Conservation (phyloP, 1,140 invertebrate genomes). For the Drosophila tsacasi region DNA sequence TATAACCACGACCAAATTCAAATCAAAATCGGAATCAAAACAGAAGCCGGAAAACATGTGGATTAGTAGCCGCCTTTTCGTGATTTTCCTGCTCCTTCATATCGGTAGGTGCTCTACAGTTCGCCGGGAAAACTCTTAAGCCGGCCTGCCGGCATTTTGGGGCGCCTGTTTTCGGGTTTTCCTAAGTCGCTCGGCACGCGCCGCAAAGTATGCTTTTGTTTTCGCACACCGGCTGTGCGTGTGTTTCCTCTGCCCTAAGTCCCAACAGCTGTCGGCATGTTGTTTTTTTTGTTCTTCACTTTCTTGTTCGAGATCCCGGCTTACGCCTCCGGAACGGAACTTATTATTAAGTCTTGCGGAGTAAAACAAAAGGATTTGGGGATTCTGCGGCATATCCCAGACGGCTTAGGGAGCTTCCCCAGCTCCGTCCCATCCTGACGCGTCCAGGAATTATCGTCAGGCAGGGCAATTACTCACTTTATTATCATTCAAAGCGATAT, state of each 20-base stretch:
- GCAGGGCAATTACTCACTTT: slow-evolving; percentile 42
- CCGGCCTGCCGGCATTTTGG: slow-evolving; percentile 55
- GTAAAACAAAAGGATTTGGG: slow-evolving; percentile 69
- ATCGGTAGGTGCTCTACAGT: slow-evolving; percentile 64
- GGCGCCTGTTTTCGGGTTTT: slow-evolving; percentile 27
- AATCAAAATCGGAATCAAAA: slow-evolving; percentile 69
- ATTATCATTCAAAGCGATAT: slow-evolving; percentile 51
- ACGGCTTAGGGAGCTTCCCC: slow-evolving; percentile 39
- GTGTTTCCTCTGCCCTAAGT: slow-evolving; percentile 42
- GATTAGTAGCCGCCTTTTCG: slow-evolving; percentile 81
- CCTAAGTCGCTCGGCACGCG: slow-evolving; percentile 51
- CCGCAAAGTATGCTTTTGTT: slow-evolving; percentile 63
- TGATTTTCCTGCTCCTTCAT: slow-evolving; percentile 81
- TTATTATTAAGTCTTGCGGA: slow-evolving; percentile 66
- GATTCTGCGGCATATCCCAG: slow-evolving; percentile 46
- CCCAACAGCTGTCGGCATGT: slow-evolving; percentile 77
- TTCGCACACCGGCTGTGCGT: slow-evolving; percentile 43
- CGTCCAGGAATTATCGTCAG: slow-evolving; percentile 24
- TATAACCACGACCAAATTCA: slow-evolving; percentile 29
- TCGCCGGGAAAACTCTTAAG: slow-evolving; percentile 56
- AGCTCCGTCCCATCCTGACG: neutral
- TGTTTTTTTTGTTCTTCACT: slow-evolving; percentile 5
- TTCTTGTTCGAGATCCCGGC: slow-evolving; percentile 18
- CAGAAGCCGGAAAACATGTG: slow-evolving; percentile 77
- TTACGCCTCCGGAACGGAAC: slow-evolving; percentile 58